Conservation (phyloP, 1,140 invertebrate genomes). For the Bombus consobrinus region DNA sequence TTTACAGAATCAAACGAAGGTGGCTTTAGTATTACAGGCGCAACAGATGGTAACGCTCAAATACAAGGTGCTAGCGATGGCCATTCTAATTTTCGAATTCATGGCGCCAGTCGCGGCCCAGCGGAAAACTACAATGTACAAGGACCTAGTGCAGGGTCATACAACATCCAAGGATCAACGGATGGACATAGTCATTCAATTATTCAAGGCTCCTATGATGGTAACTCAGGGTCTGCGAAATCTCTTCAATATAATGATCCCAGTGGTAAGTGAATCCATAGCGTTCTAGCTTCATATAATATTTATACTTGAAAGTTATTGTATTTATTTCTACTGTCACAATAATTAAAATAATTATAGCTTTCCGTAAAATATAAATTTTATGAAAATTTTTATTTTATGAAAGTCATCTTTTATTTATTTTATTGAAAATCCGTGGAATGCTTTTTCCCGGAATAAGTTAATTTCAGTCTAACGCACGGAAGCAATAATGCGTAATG, state of each 20-base stretch:
- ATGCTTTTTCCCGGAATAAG: too few relatives aligned
- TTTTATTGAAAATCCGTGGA: too few relatives aligned
- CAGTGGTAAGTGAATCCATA: conserved; percentile 67
- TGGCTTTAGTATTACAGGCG: conserved; percentile 78
- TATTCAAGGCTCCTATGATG: conserved; percentile 70
- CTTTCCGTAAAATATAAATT: neutral
- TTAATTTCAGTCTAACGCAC: too few relatives aligned
- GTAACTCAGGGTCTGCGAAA: conserved; percentile 56
- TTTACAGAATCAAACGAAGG: conserved; percentile 70
- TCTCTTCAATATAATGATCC: conserved; percentile 79
- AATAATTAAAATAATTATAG: neutral
- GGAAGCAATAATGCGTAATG: neutral
- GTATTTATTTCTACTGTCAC: neutral
- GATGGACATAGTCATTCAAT: conserved; percentile 64
- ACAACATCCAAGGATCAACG: conserved; percentile 73
- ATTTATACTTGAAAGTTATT: neutral
- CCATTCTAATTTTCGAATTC: conserved; percentile 76
- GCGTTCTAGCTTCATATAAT: neutral
- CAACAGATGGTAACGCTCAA: conserved; percentile 69
- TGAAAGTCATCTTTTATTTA: too few relatives aligned
- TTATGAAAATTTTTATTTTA: too few relatives aligned
- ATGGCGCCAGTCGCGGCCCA: conserved; percentile 69
- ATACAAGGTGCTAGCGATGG: conserved; percentile 78
- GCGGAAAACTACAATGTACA: conserved; percentile 59
- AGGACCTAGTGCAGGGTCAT: conserved; percentile 35